A percentile compares a stretch with the other conserved stretches of the same genome.
Evolutionary conservation across 2,113 vertebrate genomes (phyloP).

Genomic region (Cynoglossus semilaevis): DNA sequence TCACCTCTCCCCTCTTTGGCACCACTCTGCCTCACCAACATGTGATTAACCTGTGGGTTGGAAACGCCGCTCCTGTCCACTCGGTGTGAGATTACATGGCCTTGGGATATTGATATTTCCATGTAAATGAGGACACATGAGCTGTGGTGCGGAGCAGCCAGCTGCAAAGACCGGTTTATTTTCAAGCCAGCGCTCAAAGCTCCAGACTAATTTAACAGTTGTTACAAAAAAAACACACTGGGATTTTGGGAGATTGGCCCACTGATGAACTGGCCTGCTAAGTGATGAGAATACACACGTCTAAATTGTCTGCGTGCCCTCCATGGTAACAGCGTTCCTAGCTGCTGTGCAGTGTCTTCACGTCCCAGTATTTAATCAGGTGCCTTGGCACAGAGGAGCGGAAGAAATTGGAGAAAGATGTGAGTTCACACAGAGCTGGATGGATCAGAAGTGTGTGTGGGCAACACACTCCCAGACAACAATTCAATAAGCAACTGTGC

Average conservation of each 20-base stretch:
- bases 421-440: neutral
- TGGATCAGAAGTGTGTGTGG: neutral
- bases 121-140: slow-evolving; percentile 31
- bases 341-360: neutral
- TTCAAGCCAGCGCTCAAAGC: slow-evolving; percentile 21
- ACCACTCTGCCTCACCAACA: slow-evolving; percentile 16
- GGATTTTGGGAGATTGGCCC: slow-evolving; percentile 21
- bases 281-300: slow-evolving; percentile 16
- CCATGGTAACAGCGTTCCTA: neutral
- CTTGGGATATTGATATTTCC: slow-evolving; percentile 37
- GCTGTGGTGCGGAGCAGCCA: neutral
- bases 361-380: neutral
- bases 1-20: neutral
- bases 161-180: slow-evolving; percentile 24
- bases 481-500: neutral
- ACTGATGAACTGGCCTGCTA: slow-evolving; percentile 17
- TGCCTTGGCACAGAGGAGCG: neutral
- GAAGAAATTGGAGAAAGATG: neutral
- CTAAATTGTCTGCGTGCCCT: slow-evolving; percentile 2
- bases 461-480: neutral
- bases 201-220: slow-evolving; percentile 34
- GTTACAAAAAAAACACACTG: slow-evolving; percentile 24
- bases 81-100: slow-evolving; percentile 32
- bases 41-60: slow-evolving; percentile 45
- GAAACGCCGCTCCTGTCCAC: slow-evolving; percentile 26